phyloP scores from a whole-genome alignment of 2,797 vertebrate genomes.

The Mormyrus proboscirostris region DNA sequence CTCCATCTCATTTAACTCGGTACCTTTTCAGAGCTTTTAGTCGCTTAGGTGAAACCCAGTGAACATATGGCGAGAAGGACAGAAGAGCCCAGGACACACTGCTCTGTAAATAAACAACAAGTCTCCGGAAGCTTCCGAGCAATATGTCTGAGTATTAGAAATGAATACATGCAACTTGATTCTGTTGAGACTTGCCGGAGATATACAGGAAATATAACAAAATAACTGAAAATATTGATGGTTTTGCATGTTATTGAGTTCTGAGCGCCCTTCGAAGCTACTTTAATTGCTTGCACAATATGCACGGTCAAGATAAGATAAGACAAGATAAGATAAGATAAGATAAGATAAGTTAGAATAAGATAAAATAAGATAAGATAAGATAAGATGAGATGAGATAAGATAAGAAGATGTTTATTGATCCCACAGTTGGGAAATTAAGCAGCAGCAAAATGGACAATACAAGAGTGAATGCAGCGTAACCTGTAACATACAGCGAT shows the following conservation, averaged over 20 bases:
- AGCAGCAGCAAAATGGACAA: not conserved
- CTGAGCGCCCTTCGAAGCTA: not conserved
- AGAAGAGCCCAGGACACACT: not conserved
- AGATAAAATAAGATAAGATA: not conserved
- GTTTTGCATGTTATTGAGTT: not conserved
- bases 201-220: not conserved
- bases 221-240: not conserved
- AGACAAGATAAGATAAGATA: too few relatives aligned
- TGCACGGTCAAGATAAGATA: not conserved
- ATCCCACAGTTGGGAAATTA: not conserved
- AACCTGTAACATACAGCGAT: not conserved
- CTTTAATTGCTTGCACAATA: not conserved
- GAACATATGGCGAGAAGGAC: not conserved
- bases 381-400: not conserved
- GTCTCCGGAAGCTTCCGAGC: not conserved
- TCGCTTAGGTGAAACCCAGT: not conserved
- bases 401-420: not conserved
- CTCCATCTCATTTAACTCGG: not conserved
- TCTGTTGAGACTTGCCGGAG: not conserved
- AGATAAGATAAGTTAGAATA: too few relatives aligned
- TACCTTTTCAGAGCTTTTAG: not conserved
- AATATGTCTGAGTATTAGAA: not conserved
- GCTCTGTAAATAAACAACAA: not conserved
- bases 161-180: not conserved
- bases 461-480: not conserved